phyloP scores from a whole-genome alignment of 2,797 vertebrate species.

The Paramormyrops hopkinsi region DNA sequence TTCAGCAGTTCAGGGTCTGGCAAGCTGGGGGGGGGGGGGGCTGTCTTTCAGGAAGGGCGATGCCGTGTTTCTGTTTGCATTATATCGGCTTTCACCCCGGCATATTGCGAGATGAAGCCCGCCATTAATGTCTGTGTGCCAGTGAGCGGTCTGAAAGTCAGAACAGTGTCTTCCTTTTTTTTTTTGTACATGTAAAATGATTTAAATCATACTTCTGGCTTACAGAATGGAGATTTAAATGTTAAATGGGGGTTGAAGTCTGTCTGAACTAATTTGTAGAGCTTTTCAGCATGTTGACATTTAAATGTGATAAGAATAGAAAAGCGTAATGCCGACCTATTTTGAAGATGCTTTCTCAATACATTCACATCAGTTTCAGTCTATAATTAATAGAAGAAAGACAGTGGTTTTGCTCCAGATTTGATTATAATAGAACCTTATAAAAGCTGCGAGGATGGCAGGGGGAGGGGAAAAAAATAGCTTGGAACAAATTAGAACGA shows the following conservation, averaged over 20 bases:
- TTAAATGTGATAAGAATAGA: slow-evolving; percentile 88
- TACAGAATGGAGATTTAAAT: slow-evolving; percentile 76
- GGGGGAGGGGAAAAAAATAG: slow-evolving; percentile 58
- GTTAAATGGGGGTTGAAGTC: slow-evolving; percentile 82
- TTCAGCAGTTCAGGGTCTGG: background rate
- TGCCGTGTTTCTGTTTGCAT: slow-evolving; percentile 65
- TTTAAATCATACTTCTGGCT: slow-evolving; percentile 73
- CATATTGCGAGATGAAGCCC: slow-evolving; percentile 64
- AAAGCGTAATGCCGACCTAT: slow-evolving; percentile 76
- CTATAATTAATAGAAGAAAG: slow-evolving; percentile 98
- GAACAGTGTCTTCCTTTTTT: slow-evolving; percentile 47
- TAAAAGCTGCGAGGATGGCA: slow-evolving; percentile 86
- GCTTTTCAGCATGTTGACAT: slow-evolving; percentile 84
- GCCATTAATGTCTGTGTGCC: slow-evolving; percentile 69
- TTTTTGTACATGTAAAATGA: slow-evolving; percentile 67
- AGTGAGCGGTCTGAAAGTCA: slow-evolving; percentile 74
- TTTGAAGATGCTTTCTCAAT: slow-evolving; percentile 78
- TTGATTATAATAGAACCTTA: slow-evolving; percentile 98
- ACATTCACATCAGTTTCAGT: slow-evolving; percentile 81
- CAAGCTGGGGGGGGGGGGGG: slow-evolving; percentile 31
- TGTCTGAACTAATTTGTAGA: slow-evolving; percentile 84
- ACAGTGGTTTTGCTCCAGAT: slow-evolving; percentile 88
- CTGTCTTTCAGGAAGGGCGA: slow-evolving; percentile 71
- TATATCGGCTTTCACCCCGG: slow-evolving; percentile 28
- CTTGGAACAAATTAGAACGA: slow-evolving; percentile 93